phyloP scores from a whole-genome alignment of 2,888 invertebrate species.

The Lordiphosa fenestrarum region DNA sequence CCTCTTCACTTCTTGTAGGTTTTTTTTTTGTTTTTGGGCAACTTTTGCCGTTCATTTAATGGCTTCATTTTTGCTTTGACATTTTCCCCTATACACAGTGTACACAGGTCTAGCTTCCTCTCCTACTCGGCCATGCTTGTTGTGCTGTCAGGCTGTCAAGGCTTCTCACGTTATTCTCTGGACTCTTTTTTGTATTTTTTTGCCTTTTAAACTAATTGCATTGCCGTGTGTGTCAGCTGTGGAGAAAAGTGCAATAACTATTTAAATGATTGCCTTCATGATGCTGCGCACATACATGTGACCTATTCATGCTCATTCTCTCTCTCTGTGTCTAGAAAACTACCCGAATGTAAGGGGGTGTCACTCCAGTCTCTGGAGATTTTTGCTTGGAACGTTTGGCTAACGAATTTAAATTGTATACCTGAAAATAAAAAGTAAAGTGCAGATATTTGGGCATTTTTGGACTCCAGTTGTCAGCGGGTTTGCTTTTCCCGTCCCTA shows the following conservation, averaged over 20 bases:
- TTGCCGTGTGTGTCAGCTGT: slow-evolving; percentile 43
- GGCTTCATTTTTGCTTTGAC: slow-evolving; percentile 74
- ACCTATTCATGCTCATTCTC: slow-evolving; percentile 1
- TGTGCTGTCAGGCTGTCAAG: slow-evolving; percentile 65
- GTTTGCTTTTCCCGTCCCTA: too few relatives aligned
- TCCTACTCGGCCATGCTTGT: slow-evolving; percentile 47
- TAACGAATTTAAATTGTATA: too few relatives aligned
- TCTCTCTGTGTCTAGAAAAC: too few relatives aligned
- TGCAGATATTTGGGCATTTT: too few relatives aligned
- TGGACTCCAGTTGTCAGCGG: too few relatives aligned
- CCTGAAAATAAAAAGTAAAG: too few relatives aligned
- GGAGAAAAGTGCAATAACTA: slow-evolving; percentile 68
- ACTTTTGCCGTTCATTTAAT: slow-evolving; percentile 73
- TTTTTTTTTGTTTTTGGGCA: slow-evolving; percentile 28
- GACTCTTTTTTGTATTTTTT: slow-evolving; percentile 26
- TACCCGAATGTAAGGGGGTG: too few relatives aligned
- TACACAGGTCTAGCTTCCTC: slow-evolving; percentile 32
- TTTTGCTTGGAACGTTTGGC: too few relatives aligned
- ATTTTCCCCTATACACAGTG: slow-evolving; percentile 53
- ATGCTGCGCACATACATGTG: slow-evolving; percentile 14
- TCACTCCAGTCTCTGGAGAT: too few relatives aligned
- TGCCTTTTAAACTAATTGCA: slow-evolving; percentile 72
- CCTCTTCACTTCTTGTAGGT: slow-evolving; percentile 13
- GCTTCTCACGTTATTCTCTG: slow-evolving; percentile 19
- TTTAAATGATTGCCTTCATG: slow-evolving; percentile 63